Base-by-base conservation (phyloP, 2,113 vertebrate genomes). In the Chionodraco myersi region DNA sequence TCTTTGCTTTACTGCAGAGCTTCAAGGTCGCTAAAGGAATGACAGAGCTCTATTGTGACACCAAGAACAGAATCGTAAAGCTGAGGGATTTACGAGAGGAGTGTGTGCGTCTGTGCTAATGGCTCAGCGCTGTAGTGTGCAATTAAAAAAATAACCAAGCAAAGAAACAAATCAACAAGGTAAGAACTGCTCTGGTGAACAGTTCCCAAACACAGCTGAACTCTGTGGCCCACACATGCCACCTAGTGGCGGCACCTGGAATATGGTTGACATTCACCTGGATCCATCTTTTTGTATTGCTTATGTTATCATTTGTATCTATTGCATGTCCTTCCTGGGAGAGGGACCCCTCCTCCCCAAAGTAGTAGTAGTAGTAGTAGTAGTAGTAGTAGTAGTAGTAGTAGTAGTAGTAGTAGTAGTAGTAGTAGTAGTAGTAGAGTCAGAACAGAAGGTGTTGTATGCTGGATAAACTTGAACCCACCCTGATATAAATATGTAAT, bases 211-310 rank as follows among this genome's bases (percentile, higher is more conserved):
- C 18, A 23, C 0, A 15, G 0, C 7, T 79, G 67, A 2, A 1
- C 2, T 71, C 26, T n/a, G 0, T 52, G 58, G 61, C 56, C 61
- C 41, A 30, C 12, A 15, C 1, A 77, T 87, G 90, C 90, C 92
- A 82, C 77, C 91, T 88, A 72, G 86, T 88, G 94, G 36, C 7
- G 36, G 36, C 36, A 41, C 36, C 36, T 41, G 36, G 36, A 41
- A 41, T 6, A 8, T 41, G 36, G 36, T 41, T 7, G 6, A 8
- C 36, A 41, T 41, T 7, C 36, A 41, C 36, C 36, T 41, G 36
- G 36, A 41, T 41, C 36, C 36, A 41, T 41, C 36, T 41, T 6
- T 6, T 41, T 41, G 6, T 6, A 8, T 41, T 41, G 36, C 1
- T 41, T 41, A 41, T 41, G 36, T 41, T 41, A 41, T 7, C 7